Base-by-base conservation (phyloP, 2,888 invertebrate species). In the Hirtodrosophila alboralis region DNA sequence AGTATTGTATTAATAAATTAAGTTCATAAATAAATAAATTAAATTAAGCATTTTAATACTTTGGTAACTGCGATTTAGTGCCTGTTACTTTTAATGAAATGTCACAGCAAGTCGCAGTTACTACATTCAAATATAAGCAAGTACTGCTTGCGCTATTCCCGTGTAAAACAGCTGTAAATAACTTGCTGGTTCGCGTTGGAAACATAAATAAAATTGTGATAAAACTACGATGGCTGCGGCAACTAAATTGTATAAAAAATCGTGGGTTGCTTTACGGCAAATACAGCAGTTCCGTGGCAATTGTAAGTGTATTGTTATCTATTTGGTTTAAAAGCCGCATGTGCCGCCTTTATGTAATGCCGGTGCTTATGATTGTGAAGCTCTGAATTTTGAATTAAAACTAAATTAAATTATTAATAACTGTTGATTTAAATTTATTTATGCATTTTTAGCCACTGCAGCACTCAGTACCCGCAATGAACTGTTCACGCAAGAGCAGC, bases 401-500 rank as follows among this genome's bases (percentile, higher is more conserved):
- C 28, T 30, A n/a, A 12, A 18, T 26, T 13, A 13, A 9, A 13
- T 3, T 18, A 4, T 5, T 16, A 1, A 13, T 23, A 13, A 33
- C 10, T 12, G 1, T 2, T 36, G 0, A 0, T 13, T n/a, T n/a
- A n/a, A 14, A 10, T 30, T 16, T 9, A 2, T 18, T 18, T 4
- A 18, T 18, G 3, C 5, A 36, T 21, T 43, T 60, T 21, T 45
- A 78, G 77, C 67, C 2, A 61, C 41, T 18, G 9, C 56, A 1
- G 34, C 75, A 7, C 90, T 91, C 47, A 91, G 92, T 48, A 91
- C 92, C 18, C 93, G 94, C 51, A 93, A 93, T 90, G 92, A 94
- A 44, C 87, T 98, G 9, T 98, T 98, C 87, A 91, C 93, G 3
- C 89, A 93, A 33, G 98, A 98, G 89, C 93, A 94, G 85, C 93